Evolutionary conservation across 2,888 invertebrate genomes (phyloP).

Genomic region (Eristalis tenax): DNA sequence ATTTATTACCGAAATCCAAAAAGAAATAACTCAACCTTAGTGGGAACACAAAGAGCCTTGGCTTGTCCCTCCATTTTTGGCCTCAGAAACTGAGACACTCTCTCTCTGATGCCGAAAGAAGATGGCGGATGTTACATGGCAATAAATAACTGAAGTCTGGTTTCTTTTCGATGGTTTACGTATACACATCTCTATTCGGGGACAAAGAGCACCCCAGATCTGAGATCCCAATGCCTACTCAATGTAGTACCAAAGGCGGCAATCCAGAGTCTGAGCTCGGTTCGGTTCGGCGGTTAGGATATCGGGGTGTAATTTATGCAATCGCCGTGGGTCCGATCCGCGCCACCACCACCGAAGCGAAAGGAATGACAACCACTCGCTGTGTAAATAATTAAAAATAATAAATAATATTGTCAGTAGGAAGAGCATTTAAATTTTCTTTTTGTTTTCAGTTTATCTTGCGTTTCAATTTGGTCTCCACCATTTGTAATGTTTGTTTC

Average conservation of each 20-base stretch:
- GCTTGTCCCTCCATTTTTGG: conserved; percentile 59
- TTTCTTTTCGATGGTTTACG: conserved; percentile 38
- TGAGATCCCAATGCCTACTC: conserved; percentile 34
- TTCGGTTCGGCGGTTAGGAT: conserved; percentile 44
- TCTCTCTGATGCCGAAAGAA: conserved; percentile 39
- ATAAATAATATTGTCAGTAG: conserved; percentile 69
- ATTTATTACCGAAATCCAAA: conserved; percentile 77
- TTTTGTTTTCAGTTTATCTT: conserved; percentile 28
- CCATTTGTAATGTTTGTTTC: conserved; percentile 33
- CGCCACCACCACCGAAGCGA: conserved; percentile 51
- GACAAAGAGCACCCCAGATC: conserved; percentile 46
- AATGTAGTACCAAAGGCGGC: conserved; percentile 34
- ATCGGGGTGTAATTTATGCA: conserved; percentile 64
- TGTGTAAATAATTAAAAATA: conserved; percentile 69
- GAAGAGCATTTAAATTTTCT: conserved; percentile 42
- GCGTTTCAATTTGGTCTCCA: conserved; percentile 36
- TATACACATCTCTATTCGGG: conserved; percentile 57
- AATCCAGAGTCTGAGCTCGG: conserved; percentile 21
- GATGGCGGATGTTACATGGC: conserved; percentile 62
- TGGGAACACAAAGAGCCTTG: conserved; percentile 45
- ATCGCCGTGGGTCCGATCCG: conserved; percentile 66
- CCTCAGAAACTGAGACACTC: conserved; percentile 21
- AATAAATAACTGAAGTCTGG: conserved; percentile 65
- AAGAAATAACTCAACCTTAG: conserved; percentile 72
- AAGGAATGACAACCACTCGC: conserved; percentile 65